Conservation (phyloP, 2,888 invertebrate species). For the Chrysolina oricalcia region DNA sequence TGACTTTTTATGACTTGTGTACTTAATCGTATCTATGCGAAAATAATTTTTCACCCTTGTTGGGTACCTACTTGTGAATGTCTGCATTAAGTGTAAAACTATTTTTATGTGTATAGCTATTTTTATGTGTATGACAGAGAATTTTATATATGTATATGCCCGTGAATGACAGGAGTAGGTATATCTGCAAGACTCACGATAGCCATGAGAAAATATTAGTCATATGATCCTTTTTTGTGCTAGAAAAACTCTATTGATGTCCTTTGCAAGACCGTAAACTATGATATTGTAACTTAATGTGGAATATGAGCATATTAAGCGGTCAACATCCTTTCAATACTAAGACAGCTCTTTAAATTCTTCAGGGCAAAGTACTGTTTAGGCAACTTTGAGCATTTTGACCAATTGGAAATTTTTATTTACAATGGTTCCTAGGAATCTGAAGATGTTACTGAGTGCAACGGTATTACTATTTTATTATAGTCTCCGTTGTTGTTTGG, state of each 20-base stretch:
- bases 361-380: no score
- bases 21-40: no score
- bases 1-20: constrained; percentile 18
- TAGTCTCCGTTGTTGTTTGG: no score
- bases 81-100: constrained; percentile 2
- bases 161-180: no score
- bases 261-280: constrained; percentile 11
- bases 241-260: constrained; percentile 7
- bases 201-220: neutral
- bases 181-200: constrained; percentile 5
- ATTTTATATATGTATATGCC: constrained; percentile 13
- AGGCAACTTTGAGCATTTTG: no score
- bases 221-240: constrained; percentile 21
- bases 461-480: no score
- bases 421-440: no score
- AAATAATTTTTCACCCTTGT: neutral
- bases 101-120: neutral
- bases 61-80: constrained; percentile 6
- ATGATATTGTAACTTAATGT: neutral
- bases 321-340: no score
- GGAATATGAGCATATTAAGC: neutral
- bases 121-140: constrained; percentile 12
- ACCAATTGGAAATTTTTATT: no score
- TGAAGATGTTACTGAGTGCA: no score
- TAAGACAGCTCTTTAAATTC: no score